phyloP scores from a whole-genome alignment of 2,888 invertebrate species.

The Mythimna pallens region DNA sequence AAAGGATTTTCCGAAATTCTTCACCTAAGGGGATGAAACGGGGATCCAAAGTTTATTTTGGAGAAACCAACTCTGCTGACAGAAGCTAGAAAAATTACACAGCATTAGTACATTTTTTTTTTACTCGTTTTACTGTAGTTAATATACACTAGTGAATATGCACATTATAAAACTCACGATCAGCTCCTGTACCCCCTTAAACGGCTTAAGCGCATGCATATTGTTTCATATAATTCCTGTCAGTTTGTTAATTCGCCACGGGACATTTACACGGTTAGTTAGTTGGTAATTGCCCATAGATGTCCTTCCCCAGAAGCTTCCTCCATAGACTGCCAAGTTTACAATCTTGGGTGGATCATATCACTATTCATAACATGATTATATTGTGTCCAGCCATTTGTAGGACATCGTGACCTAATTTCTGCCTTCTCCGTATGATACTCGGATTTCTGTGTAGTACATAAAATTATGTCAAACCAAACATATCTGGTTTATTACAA shows the following conservation, averaged over 20 bases:
- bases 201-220: not conserved
- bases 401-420: constrained; percentile 28
- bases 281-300: constrained; percentile 29
- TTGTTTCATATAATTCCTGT: constrained; percentile 6
- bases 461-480: not conserved
- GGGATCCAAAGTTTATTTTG: no score
- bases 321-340: constrained; percentile 21
- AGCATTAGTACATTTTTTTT: no score
- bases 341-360: constrained; percentile 23
- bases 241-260: constrained; percentile 20
- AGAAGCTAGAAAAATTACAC: no score
- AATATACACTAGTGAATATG: no score
- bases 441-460: not conserved
- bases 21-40: no score
- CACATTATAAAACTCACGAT: no score
- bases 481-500: not conserved
- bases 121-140: no score
- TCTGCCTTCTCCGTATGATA: not conserved
- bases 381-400: constrained; percentile 26
- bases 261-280: constrained; percentile 33
- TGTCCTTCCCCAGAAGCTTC: constrained; percentile 5
- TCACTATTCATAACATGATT: constrained; percentile 24
- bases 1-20: no score
- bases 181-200: not conserved
- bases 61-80: no score